A percentile compares a stretch with the other conserved stretches of the same genome.
phyloP scores from a whole-genome alignment of 2,888 invertebrate genomes.

The Drosophila macrothrix region DNA sequence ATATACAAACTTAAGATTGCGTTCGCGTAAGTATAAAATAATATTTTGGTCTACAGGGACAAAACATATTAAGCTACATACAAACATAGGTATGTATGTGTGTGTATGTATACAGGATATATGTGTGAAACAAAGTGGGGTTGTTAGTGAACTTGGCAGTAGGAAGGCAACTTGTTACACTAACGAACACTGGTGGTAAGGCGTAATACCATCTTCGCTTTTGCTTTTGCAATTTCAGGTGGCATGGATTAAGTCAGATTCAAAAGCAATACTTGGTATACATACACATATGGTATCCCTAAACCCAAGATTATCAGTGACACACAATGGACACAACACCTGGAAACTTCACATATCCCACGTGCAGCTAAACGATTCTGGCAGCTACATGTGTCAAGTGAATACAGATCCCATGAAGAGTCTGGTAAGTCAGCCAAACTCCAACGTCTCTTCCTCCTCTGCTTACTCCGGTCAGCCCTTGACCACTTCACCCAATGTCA shows the following conservation, averaged over 20 bases:
- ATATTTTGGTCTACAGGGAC: conserved; percentile 16
- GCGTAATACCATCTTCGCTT: conserved; percentile 20
- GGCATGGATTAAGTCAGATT: conserved; percentile 96
- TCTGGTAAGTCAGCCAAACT: conserved; percentile 87
- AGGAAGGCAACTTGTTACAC: conserved; percentile 25
- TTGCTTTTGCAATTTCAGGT: conserved; percentile 87
- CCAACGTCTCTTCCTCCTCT: background rate
- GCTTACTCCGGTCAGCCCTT: background rate
- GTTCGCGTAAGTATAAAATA: conserved; percentile 18
- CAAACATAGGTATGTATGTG: background rate
- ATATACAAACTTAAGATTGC: conserved; percentile 12
- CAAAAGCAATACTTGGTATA: conserved; percentile 94
- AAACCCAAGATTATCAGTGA: conserved; percentile 93
- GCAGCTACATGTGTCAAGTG: conserved; percentile 97
- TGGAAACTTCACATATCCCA: conserved; percentile 96
- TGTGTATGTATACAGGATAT: background rate
- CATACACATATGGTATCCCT: conserved; percentile 95
- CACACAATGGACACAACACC: conserved; percentile 96
- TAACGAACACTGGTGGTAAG: conserved; percentile 26
- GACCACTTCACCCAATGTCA: conserved; percentile 7
- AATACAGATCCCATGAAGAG: conserved; percentile 96
- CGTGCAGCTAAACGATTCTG: conserved; percentile 95
- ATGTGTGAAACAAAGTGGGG: conserved; percentile 3
- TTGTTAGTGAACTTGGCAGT: conserved; percentile 9
- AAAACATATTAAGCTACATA: conserved; percentile 2